A percentile compares a stretch with the other conserved stretches of the same genome.
phyloP scores from a whole-genome alignment of 2,797 vertebrate genomes.

The Schizopygopsis pylzovi region DNA sequence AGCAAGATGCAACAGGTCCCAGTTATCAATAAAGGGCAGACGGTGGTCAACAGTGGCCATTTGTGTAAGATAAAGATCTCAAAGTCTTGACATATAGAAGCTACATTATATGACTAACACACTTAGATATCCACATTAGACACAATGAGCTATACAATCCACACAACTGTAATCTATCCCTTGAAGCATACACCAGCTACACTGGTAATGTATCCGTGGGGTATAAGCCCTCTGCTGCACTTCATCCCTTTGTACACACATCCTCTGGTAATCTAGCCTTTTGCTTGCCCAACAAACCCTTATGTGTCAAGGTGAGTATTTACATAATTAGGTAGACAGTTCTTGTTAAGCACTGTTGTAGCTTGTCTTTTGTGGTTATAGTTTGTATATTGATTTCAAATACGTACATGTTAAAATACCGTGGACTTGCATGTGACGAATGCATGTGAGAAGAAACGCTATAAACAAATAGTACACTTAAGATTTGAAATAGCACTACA shows the following conservation, averaged over 20 bases:
- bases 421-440: not conserved
- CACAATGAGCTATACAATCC: conserved; percentile 50
- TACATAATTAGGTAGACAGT: conserved; percentile 54
- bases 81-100: conserved; percentile 33
- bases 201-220: conserved; percentile 57
- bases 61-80: conserved; percentile 11
- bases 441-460: too few species aligned
- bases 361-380: not conserved
- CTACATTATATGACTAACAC: conserved; percentile 37
- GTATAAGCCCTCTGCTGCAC: conserved; percentile 55
- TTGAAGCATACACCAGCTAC: conserved; percentile 54
- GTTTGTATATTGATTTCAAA: not conserved
- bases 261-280: conserved; percentile 54
- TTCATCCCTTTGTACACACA: conserved; percentile 53
- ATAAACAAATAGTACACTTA: conserved; percentile 6
- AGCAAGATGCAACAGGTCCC: conserved; percentile 46
- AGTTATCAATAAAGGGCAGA: conserved; percentile 10
- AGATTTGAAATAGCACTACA: not conserved
- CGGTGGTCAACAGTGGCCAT: conserved; percentile 28
- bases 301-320: conserved; percentile 54
- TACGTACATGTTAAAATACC: not conserved
- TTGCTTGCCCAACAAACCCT: conserved; percentile 41
- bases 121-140: conserved; percentile 48
- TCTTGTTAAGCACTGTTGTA: conserved; percentile 19
- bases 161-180: conserved; percentile 57